Conservation (phyloP, 2,888 invertebrate genomes). For the Volucella zonaria region DNA sequence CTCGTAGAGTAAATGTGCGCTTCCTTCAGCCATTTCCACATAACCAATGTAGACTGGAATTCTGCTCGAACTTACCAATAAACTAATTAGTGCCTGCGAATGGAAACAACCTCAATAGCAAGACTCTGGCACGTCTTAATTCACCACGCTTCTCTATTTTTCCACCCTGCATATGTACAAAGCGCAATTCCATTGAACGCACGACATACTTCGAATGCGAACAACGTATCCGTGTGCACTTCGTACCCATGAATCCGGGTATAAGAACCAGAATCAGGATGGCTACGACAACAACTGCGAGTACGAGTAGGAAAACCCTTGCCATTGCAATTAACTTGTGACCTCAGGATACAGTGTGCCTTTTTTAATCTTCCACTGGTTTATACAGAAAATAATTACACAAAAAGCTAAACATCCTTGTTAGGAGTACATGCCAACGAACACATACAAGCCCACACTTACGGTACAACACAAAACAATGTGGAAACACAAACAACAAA, state of each 20-base stretch:
- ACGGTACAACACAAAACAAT: slow-evolving; percentile 9
- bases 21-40: slow-evolving; percentile 1
- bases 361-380: slow-evolving; percentile 36
- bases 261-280: no score
- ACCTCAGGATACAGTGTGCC: slow-evolving; percentile 21
- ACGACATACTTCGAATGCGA: slow-evolving; percentile 33
- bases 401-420: slow-evolving; percentile 60
- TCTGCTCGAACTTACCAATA: slow-evolving; percentile 16
- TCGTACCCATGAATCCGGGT: no score
- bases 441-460: background rate
- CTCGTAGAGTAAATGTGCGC: slow-evolving; percentile 1
- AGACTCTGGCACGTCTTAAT: slow-evolving; percentile 32
- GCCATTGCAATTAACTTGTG: slow-evolving; percentile 52
- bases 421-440: background rate
- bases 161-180: background rate
- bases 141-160: slow-evolving; percentile 12
- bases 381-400: slow-evolving; percentile 62
- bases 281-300: no score
- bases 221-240: background rate
- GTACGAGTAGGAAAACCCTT: background rate
- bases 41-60: background rate
- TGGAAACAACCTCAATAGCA: slow-evolving; percentile 21
- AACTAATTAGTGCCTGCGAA: slow-evolving; percentile 43
- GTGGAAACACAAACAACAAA: slow-evolving; percentile 17
- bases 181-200: slow-evolving; percentile 23